phyloP scores from a whole-genome alignment of 2,888 invertebrate species.

The Poecilobothrus nobilitatus region DNA sequence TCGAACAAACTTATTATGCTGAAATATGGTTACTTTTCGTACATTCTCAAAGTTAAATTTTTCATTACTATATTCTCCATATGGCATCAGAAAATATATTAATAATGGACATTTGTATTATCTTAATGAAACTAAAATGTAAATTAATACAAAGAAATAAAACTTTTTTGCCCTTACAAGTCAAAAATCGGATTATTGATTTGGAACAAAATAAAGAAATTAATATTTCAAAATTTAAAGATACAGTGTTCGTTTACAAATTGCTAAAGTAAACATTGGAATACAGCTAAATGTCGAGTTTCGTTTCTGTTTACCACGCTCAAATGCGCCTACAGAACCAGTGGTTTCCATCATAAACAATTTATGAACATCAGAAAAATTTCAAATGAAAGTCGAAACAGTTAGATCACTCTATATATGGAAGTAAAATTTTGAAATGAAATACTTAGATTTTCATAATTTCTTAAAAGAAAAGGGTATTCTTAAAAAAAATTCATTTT shows the following conservation, averaged over 20 bases:
- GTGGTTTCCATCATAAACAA: conserved; percentile 14
- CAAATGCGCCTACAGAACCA: conserved; percentile 18
- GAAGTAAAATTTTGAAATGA: background rate
- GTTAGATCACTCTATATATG: background rate
- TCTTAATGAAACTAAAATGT: conserved; percentile 14
- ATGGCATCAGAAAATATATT: conserved; percentile 20
- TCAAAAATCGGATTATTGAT: conserved; percentile 17
- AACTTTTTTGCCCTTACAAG: conserved; percentile 17
- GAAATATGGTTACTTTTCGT: conserved; percentile 16
- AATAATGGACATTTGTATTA: no score
- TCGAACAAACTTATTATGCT: no score
- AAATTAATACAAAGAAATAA: conserved; percentile 19
- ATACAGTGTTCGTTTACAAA: conserved; percentile 14
- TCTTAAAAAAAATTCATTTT: background rate
- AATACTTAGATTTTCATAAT: background rate
- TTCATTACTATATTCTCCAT: conserved; percentile 19
- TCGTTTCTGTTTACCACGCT: conserved; percentile 18
- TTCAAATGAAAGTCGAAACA: conserved; percentile 12
- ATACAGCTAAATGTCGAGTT: conserved; percentile 20
- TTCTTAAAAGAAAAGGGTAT: background rate
- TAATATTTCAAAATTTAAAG: conserved; percentile 13
- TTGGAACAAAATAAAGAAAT: conserved; percentile 15
- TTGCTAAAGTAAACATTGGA: conserved; percentile 14
- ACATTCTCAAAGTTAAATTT: conserved; percentile 20
- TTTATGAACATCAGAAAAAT: conserved; percentile 15